Conservation (phyloP, 2,888 invertebrate species). For the Catocala fraxini region DNA sequence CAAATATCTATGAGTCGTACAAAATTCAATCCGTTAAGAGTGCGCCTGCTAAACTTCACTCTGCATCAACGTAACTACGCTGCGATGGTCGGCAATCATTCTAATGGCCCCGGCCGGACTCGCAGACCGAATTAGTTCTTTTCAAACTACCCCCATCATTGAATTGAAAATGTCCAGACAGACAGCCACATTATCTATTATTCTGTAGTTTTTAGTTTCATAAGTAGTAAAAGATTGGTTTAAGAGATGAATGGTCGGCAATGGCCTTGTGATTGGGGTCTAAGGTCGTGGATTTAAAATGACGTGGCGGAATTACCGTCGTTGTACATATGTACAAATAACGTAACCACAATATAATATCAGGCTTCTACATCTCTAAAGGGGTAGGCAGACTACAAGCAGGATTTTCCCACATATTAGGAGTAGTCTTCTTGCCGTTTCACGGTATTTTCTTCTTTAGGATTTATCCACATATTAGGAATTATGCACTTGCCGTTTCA, state of each 20-base stretch:
- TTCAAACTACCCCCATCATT: constrained; percentile 79
- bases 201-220: constrained; percentile 40
- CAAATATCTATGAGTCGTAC: constrained; percentile 55
- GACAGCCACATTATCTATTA: constrained; percentile 52
- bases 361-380: no score
- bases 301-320: no score
- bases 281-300: no score
- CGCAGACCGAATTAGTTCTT: constrained; percentile 81
- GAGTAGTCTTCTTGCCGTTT: no score
- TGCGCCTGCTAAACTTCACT: constrained; percentile 68
- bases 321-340: no score
- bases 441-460: no score
- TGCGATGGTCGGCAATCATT: constrained; percentile 76
- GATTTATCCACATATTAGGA: no score
- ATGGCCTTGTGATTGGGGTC: not conserved
- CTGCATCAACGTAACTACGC: constrained; percentile 63
- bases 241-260: constrained; percentile 8
- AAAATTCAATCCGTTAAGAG: constrained; percentile 84
- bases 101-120: constrained; percentile 75
- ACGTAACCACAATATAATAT: no score
- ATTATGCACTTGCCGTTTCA: no score
- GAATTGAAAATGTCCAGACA: constrained; percentile 80
- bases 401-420: no score
- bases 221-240: constrained; percentile 25
- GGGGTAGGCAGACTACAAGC: no score